These are phyloP conservation scores for Formica selysi DNA, from an alignment of 1,140 invertebrate genomes.

Conservation along the genomic window DNA sequence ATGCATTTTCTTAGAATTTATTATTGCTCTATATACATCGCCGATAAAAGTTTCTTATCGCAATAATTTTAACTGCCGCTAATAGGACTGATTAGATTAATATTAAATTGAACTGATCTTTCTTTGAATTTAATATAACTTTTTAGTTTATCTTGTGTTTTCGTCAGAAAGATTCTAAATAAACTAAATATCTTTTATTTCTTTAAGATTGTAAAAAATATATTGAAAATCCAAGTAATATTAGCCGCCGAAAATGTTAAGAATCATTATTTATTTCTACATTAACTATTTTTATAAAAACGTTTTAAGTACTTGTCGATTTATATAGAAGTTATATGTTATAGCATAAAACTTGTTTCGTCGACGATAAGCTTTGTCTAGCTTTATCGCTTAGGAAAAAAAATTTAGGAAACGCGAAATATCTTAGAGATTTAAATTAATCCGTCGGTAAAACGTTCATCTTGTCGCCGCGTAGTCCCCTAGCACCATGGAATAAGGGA, in stretches of 20 bases:
- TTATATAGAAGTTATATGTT: slow-evolving; percentile 12
- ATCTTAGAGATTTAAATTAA: slow-evolving; percentile 62
- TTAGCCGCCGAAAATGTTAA: slow-evolving; percentile 18
- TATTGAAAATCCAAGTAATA: neutral
- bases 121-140: slow-evolving; percentile 21
- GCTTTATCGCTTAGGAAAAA: neutral
- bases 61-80: neutral
- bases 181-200: neutral
- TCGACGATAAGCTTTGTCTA: neutral
- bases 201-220: neutral
- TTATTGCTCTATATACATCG: neutral
- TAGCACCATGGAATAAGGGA: slow-evolving; percentile 79
- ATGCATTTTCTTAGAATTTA: slow-evolving; percentile 11
- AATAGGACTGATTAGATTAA: slow-evolving; percentile 25
- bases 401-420: neutral
- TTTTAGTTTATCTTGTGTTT: neutral
- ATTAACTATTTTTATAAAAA: neutral
- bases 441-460: slow-evolving; percentile 78
- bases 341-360: neutral
- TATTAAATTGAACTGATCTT: slow-evolving; percentile 15
- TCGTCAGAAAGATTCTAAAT: too few relatives aligned
- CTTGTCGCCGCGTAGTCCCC: slow-evolving; percentile 78
- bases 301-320: slow-evolving; percentile 34
- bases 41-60: slow-evolving; percentile 18
- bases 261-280: neutral